Conservation (phyloP, 2,113 vertebrate species). For the Semnopithecus entellus region DNA sequence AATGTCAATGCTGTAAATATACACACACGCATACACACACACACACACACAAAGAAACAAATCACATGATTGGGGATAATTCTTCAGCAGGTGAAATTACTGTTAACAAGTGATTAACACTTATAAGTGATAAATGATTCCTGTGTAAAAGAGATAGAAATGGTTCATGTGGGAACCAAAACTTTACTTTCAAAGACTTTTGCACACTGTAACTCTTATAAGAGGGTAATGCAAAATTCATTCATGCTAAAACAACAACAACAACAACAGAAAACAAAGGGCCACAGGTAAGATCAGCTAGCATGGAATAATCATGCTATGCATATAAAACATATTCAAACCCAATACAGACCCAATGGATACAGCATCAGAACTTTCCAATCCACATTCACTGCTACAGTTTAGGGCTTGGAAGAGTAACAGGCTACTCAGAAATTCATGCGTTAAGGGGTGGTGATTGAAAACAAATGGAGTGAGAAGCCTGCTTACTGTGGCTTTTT, state of each 20-base stretch:
- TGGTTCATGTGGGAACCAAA: neutral
- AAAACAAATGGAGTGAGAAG: constrained; percentile 71
- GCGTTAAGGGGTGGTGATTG: constrained; percentile 49
- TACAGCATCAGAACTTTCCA: neutral
- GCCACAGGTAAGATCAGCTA: neutral
- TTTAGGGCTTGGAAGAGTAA: neutral
- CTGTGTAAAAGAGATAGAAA: constrained; percentile 47
- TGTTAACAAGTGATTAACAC: constrained; percentile 51
- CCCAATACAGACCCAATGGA: neutral
- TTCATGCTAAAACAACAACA: neutral
- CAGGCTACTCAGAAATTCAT: constrained; percentile 33
- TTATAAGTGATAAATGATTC: constrained; percentile 58
- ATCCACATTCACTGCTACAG: neutral
- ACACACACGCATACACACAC: neutral
- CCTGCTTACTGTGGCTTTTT: constrained; percentile 48
- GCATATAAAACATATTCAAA: neutral
- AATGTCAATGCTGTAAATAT: constrained; percentile 56
- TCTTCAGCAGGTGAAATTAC: constrained; percentile 72
- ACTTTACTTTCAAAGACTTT: constrained; percentile 48
- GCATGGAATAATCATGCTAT: neutral
- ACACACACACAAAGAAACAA: neutral
- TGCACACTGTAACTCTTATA: constrained; percentile 24
- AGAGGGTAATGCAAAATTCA: constrained; percentile 32
- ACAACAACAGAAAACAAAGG: neutral
- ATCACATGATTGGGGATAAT: constrained; percentile 56